A percentile compares a stretch with the other conserved stretches of the same genome.
Evolutionary conservation across 1,140 invertebrate genomes (phyloP).

Genomic region (Heliothis subflexa): DNA sequence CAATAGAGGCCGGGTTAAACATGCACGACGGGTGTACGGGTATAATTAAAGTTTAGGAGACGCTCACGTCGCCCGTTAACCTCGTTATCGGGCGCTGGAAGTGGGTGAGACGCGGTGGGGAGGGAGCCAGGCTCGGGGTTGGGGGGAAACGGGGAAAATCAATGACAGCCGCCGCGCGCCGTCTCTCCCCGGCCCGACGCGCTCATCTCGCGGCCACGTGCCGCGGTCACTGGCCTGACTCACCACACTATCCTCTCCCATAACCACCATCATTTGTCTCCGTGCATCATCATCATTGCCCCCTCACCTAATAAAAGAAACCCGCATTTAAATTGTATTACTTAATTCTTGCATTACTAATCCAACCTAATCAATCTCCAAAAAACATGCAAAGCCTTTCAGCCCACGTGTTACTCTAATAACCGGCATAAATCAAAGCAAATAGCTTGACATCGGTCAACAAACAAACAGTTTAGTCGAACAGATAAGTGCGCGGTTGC

Average conservation of each 20-base stretch:
- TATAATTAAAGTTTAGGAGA: constrained; percentile 86
- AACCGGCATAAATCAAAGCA: constrained; percentile 24
- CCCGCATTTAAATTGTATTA: background rate
- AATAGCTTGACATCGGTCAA: constrained; percentile 50
- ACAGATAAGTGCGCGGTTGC: constrained; percentile 52
- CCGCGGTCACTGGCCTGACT: constrained; percentile 81
- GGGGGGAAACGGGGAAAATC: constrained; percentile 82
- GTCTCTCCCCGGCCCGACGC: constrained; percentile 81
- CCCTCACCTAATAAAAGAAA: constrained; percentile 47
- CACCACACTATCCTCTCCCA: constrained; percentile 57
- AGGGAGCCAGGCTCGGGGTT: constrained; percentile 65
- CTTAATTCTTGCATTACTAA: constrained; percentile 8
- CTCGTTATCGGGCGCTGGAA: constrained; percentile 86
- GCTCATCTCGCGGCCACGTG: constrained; percentile 85
- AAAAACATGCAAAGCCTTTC: constrained; percentile 47
- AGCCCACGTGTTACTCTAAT: constrained; percentile 36
- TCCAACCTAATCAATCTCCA: constrained; percentile 43
- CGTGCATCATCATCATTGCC: constrained; percentile 39
- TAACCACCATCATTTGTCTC: constrained; percentile 52
- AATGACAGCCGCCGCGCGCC: constrained; percentile 84
- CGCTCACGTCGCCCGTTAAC: constrained; percentile 86
- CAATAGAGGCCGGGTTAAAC: constrained; percentile 85
- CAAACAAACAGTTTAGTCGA: constrained; percentile 52
- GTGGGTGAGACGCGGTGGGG: constrained; percentile 82
- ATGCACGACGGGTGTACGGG: constrained; percentile 84